Evolutionary conservation across 2,888 invertebrate genomes (phyloP), one percentile per base, ranked within the genome.

Genomic region (Pycnomerus fuliginosus): DNA sequence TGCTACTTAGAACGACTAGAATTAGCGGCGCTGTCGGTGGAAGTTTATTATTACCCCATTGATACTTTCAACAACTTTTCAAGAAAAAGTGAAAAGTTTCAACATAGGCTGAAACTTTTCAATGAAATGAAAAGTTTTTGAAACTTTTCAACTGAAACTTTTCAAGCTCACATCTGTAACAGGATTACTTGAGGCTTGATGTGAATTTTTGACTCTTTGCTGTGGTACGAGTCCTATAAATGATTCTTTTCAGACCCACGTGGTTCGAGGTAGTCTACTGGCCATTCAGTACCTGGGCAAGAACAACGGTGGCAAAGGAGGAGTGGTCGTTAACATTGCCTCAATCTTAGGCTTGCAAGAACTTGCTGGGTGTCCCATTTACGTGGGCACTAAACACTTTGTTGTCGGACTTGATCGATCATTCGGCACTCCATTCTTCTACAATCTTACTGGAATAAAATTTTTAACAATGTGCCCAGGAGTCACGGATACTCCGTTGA

Each of bases 321-420:
- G 84, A 1, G 77, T 80, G 0, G 78, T 86, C 33, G 75, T 85
- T n/a, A 85, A 86, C 61, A 70, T 83, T 13, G 77, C 83, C 1
- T 83, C 84, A 1, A 76, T 80, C 25, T 74, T 80, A 40, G 84
- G 83, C 1, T 73, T 76, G 38, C 73, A 74, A 53, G 65, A 77
- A 1, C 67, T 78, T 17, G 75, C 77, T 5, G 78, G 74, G 20
- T 66, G 77, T 23, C 82, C 83, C 0, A 63, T 79, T 20, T 83
- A 83, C 60, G 76, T 77, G 14, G 79, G 79, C 1, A 80, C 82
- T 0, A 82, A 83, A 62, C 76, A 74, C 44, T 79, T 77, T 4
- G 76, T 80, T 2, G 64, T 75, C 16, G 77, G 76, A 3, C 71
- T 80, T 48, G 75, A 75, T 8, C 74, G 72, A 38, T 76, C 77